Evolutionary conservation across 2,113 vertebrate species (phyloP).

Genomic region (Anas platyrhynchos): DNA sequence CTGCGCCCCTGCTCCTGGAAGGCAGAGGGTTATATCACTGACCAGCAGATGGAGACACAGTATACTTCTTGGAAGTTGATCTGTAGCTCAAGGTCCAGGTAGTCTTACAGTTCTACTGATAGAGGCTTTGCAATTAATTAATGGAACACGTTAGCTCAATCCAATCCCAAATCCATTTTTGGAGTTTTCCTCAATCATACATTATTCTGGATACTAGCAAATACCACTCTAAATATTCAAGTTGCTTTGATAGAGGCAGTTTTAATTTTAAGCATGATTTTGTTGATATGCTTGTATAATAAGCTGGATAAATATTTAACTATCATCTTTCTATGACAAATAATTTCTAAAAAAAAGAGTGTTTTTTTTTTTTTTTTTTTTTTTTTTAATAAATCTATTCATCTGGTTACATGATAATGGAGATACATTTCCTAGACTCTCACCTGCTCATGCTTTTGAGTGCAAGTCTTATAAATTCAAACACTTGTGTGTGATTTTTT

Average conservation of each 20-base stretch:
- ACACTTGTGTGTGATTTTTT: not conserved
- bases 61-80: constrained; percentile 62
- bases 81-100: not conserved
- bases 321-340: not conserved
- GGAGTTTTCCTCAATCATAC: constrained; percentile 35
- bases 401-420: not conserved
- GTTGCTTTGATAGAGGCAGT: not conserved
- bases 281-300: not conserved
- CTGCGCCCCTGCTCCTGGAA: not conserved
- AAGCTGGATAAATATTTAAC: not conserved
- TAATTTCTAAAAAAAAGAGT: not conserved
- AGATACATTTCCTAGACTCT: not conserved
- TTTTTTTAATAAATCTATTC: not conserved
- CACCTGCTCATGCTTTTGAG: not conserved
- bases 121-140: not conserved
- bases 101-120: not conserved
- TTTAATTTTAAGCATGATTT: not conserved
- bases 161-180: not conserved
- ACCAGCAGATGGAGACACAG: constrained; percentile 85
- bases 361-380: too few species aligned
- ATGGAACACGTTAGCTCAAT: not conserved
- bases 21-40: constrained; percentile 40
- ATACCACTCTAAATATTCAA: not conserved
- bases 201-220: constrained; percentile 22
- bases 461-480: not conserved